Conservation (phyloP, 1,140 invertebrate species). For the Temnothorax curvispinosus region DNA sequence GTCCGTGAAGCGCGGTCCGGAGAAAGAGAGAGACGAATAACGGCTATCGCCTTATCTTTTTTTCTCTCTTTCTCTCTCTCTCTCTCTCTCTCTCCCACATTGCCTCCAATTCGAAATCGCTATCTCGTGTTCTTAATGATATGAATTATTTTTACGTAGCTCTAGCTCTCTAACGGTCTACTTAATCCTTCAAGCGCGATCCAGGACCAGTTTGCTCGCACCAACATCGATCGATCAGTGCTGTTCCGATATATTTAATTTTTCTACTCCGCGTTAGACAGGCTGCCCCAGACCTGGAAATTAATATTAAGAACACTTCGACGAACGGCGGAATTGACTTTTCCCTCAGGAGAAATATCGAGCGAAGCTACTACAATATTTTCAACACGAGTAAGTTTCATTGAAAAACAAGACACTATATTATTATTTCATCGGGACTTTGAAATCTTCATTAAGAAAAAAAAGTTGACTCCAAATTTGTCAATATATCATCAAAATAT, state of each 20-base stretch:
- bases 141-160: constrained; percentile 76
- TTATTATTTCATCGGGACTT: not conserved
- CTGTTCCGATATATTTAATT: not conserved
- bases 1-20: constrained; percentile 25
- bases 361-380: not conserved
- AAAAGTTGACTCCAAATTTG: not conserved
- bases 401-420: not conserved
- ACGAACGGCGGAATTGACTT: not conserved
- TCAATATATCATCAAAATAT: not conserved
- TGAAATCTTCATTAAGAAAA: not conserved
- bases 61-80: not conserved
- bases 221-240: not conserved
- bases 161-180: constrained; percentile 65
- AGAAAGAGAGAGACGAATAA: constrained; percentile 25
- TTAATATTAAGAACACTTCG: not conserved
- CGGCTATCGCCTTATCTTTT: not conserved
- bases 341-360: not conserved
- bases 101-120: constrained; percentile 43
- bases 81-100: constrained; percentile 31
- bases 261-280: not conserved
- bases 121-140: constrained; percentile 73
- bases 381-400: not conserved
- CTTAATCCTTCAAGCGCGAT: constrained; percentile 17
- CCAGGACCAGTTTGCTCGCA: not conserved
- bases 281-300: not conserved